Conservation (phyloP, 2,113 vertebrate species). For the Sylvia atricapilla region DNA sequence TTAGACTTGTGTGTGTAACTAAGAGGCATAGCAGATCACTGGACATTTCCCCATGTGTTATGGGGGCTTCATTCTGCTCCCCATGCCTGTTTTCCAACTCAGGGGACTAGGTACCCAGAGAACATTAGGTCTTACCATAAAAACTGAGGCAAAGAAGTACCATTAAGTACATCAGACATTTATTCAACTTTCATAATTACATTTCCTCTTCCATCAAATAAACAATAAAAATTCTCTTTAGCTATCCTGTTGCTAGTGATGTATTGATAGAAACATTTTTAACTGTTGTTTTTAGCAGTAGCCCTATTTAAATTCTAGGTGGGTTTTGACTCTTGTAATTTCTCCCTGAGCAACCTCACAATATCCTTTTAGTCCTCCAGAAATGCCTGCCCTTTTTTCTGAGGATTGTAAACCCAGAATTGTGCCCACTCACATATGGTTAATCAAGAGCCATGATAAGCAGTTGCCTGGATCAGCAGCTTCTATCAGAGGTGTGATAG, state of each 20-base stretch:
- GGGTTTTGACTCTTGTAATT: not conserved
- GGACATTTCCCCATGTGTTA: not conserved
- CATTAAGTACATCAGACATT: not conserved
- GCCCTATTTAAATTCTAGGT: not conserved
- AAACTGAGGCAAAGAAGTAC: not conserved
- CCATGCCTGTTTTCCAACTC: not conserved
- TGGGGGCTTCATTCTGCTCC: not conserved
- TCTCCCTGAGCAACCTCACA: not conserved
- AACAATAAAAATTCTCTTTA: not conserved
- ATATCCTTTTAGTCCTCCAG: not conserved
- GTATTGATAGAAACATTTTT: not conserved
- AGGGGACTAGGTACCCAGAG: fast-evolving
- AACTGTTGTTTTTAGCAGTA: not conserved
- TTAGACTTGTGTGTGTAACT: not conserved
- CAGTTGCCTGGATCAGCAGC: not conserved
- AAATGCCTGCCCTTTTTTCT: not conserved
- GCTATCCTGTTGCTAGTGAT: not conserved
- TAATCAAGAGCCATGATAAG: not conserved
- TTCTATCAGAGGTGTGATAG: not conserved
- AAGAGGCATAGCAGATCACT: not conserved
- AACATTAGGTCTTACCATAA: no score
- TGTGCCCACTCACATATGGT: fast-evolving
- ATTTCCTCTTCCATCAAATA: not conserved
- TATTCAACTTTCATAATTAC: not conserved
- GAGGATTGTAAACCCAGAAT: not conserved